A percentile compares a stretch with the other conserved stretches of the same genome.
Conservation (phyloP, 2,888 invertebrate species). For the Agriopis marginaria region DNA sequence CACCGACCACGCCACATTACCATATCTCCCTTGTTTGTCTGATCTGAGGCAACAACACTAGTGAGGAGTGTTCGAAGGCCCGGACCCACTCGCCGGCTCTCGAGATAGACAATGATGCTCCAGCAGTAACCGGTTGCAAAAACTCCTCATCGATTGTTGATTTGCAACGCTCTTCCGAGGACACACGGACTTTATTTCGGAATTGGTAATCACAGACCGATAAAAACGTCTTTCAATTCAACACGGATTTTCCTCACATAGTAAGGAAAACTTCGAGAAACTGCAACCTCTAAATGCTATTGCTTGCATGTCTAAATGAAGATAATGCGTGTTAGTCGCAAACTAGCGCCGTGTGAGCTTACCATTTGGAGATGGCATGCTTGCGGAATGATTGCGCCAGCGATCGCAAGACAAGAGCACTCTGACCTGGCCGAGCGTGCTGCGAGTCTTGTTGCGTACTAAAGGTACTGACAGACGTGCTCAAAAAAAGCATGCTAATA, state of each 20-base stretch:
- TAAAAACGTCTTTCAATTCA: background rate
- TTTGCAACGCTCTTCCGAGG: conserved; percentile 14
- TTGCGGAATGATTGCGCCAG: conserved; percentile 15
- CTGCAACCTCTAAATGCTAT: no score
- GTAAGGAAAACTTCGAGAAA: background rate
- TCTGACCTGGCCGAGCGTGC: no score
- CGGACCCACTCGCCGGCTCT: conserved; percentile 13
- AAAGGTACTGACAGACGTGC: no score
- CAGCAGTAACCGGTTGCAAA: conserved; percentile 42
- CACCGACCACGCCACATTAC: no score
- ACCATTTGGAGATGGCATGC: conserved; percentile 7
- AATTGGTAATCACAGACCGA: background rate
- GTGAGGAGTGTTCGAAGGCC: background rate
- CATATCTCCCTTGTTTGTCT: no score
- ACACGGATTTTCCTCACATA: background rate
- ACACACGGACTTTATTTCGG: background rate
- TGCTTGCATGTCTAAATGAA: background rate
- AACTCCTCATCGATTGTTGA: conserved; percentile 20
- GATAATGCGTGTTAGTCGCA: conserved; percentile 7
- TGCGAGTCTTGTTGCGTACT: background rate
- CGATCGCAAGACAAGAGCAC: background rate
- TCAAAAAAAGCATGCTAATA: no score
- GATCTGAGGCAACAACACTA: no score
- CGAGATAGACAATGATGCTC: conserved; percentile 43
- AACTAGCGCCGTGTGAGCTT: conserved; percentile 11